Evolutionary conservation across 1,140 invertebrate species (phyloP).

Genomic region (Drosophila ambigua): DNA sequence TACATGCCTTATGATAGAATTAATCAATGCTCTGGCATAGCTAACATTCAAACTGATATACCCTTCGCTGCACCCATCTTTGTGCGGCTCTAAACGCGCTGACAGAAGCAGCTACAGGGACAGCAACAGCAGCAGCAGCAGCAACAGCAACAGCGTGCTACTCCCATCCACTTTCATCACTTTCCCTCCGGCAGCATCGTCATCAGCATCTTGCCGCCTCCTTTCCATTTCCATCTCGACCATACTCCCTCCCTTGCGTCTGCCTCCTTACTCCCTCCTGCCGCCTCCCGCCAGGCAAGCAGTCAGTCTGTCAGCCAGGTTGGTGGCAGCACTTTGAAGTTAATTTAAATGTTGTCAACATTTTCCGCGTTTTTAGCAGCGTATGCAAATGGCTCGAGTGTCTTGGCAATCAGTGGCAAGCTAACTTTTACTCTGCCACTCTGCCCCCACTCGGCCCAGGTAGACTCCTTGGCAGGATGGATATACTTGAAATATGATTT

Average conservation of each 20-base stretch:
- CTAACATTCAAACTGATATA: conserved; percentile 16
- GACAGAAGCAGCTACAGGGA: conserved; percentile 24
- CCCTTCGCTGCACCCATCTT: conserved; percentile 18
- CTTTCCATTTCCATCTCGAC: conserved; percentile 9
- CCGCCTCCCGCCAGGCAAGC: conserved; percentile 13
- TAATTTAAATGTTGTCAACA: conserved; percentile 82
- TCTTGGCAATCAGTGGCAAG: conserved; percentile 53
- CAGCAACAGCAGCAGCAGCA: conserved; percentile 24
- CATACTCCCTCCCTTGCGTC: neutral
- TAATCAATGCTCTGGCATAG: too few species aligned
- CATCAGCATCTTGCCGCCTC: neutral
- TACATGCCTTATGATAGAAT: neutral
- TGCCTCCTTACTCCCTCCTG: neutral
- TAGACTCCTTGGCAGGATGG: neutral
- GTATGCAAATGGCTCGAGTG: conserved; percentile 76
- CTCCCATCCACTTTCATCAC: conserved; percentile 9
- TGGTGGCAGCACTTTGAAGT: conserved; percentile 76
- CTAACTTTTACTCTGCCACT: conserved; percentile 21
- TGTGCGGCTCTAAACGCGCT: conserved; percentile 27
- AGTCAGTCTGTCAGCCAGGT: conserved; percentile 42
- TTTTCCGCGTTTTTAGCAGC: conserved; percentile 70
- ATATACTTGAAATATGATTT: conserved; percentile 38
- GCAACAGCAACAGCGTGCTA: conserved; percentile 33
- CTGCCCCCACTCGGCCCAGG: neutral
- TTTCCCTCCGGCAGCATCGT: conserved; percentile 6